phyloP scores from a whole-genome alignment of 1,140 invertebrate genomes.

The Hylaeus volcanicus region DNA sequence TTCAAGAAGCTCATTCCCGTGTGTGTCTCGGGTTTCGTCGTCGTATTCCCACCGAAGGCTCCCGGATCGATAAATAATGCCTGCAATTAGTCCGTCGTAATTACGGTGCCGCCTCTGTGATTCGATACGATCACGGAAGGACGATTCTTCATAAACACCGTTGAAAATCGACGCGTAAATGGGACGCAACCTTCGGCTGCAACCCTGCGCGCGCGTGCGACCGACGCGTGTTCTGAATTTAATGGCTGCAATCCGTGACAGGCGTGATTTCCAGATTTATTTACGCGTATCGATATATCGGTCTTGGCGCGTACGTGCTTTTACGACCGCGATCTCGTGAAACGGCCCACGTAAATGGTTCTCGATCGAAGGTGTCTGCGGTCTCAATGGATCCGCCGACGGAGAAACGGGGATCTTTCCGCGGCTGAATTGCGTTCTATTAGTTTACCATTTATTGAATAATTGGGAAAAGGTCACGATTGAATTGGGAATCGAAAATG shows the following conservation, averaged over 20 bases:
- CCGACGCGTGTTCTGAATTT: slow-evolving; percentile 25
- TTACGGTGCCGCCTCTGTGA: slow-evolving; percentile 24
- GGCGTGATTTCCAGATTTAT: slow-evolving; percentile 29
- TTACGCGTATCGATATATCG: slow-evolving; percentile 26
- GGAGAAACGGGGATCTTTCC: not conserved
- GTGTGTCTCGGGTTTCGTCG: not conserved
- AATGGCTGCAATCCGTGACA: not conserved
- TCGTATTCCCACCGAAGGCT: slow-evolving; percentile 1
- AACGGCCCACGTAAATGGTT: not conserved
- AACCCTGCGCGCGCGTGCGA: not conserved
- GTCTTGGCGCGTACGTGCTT: not conserved
- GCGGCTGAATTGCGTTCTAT: not conserved
- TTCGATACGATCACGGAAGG: slow-evolving; percentile 25
- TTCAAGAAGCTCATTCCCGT: slow-evolving; percentile 10
- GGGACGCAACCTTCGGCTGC: slow-evolving; percentile 13
- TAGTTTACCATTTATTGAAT: not conserved
- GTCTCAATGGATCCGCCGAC: not conserved
- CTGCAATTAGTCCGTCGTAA: slow-evolving; percentile 33
- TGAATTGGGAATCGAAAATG: not conserved
- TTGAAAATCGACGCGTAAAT: slow-evolving; percentile 21
- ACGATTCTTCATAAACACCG: slow-evolving; percentile 25
- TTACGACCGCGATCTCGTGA: not conserved
- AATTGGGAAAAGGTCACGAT: too few relatives aligned
- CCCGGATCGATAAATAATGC: slow-evolving; percentile 28
- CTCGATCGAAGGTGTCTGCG: not conserved